A percentile compares a stretch with the other conserved stretches of the same genome.
phyloP scores from a whole-genome alignment of 2,113 vertebrate genomes.

The Pteruthius melanotis region DNA sequence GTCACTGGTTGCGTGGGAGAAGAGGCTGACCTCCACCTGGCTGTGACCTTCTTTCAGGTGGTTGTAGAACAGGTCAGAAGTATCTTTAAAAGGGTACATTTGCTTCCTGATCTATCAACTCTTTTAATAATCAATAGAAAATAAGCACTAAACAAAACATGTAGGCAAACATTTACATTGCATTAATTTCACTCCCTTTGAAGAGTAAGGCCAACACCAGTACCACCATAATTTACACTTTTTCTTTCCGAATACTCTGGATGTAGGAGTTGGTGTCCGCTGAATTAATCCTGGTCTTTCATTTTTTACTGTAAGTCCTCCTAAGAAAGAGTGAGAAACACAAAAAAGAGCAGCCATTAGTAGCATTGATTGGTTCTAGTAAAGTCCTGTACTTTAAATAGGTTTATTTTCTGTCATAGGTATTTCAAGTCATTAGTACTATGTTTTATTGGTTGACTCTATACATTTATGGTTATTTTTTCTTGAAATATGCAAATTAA shows the following conservation, averaged over 20 bases:
- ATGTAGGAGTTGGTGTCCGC: not conserved
- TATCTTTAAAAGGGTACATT: not conserved
- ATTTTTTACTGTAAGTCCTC: not conserved
- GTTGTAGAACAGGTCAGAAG: not conserved
- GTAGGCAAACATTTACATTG: not conserved
- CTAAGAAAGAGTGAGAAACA: not conserved
- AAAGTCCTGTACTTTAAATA: not conserved
- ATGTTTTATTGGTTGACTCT: not conserved
- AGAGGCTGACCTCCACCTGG: not conserved
- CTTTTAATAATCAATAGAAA: not conserved
- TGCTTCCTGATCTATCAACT: not conserved
- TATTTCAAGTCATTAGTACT: not conserved
- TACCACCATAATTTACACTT: not conserved
- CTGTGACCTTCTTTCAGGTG: not conserved
- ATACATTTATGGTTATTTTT: not conserved
- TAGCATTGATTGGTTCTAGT: not conserved
- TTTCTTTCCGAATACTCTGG: not conserved
- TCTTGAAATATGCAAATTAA: not conserved
- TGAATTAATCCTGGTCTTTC: not conserved
- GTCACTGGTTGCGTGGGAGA: not conserved
- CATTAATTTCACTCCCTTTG: not conserved
- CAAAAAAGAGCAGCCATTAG: not conserved
- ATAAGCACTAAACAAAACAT: not conserved
- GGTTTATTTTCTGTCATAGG: not conserved
- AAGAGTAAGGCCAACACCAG: not conserved